Percentiles rank a stretch among this genome's conserved stretches.
Conservation (phyloP, 2,113 vertebrate species). For the Varanus komodoensis region DNA sequence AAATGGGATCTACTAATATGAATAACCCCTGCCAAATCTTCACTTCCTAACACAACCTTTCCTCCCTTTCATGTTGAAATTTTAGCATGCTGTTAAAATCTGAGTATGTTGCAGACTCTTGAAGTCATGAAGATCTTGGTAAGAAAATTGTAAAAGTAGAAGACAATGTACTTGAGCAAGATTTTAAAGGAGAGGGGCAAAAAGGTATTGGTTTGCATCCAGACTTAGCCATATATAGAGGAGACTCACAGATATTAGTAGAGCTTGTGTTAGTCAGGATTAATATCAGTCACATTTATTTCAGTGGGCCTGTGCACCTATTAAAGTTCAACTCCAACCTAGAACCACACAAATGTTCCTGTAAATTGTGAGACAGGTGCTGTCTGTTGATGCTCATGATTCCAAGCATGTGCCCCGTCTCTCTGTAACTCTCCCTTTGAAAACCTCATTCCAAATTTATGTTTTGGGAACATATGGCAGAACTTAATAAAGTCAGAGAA, state of each 20-base stretch:
- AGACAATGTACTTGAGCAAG: not conserved
- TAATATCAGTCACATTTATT: too few relatives aligned
- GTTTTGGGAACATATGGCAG: slow-evolving; percentile 20
- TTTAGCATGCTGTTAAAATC: not conserved
- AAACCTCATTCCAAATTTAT: slow-evolving; percentile 33
- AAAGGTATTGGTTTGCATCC: too few relatives aligned
- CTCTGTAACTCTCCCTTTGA: not conserved
- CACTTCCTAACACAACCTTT: not conserved
- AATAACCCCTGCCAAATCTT: not conserved
- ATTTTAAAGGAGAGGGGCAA: not conserved
- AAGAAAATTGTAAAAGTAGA: not conserved
- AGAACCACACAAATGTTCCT: not conserved
- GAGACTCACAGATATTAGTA: too few relatives aligned
- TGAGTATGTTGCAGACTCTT: not conserved
- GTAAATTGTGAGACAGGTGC: not conserved
- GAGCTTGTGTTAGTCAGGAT: too few relatives aligned
- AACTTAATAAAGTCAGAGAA: slow-evolving; percentile 27
- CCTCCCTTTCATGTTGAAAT: not conserved
- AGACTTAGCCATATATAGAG: too few relatives aligned
- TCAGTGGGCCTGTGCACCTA: too few relatives aligned
- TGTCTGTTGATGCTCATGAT: not conserved
- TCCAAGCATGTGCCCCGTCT: not conserved
- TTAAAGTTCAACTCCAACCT: not conserved
- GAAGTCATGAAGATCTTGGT: not conserved
- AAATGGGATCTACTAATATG: not conserved